A percentile compares a stretch with the other conserved stretches of the same genome.
Conservation (phyloP, 2,888 invertebrate species). For the Hyppa rectilinea region DNA sequence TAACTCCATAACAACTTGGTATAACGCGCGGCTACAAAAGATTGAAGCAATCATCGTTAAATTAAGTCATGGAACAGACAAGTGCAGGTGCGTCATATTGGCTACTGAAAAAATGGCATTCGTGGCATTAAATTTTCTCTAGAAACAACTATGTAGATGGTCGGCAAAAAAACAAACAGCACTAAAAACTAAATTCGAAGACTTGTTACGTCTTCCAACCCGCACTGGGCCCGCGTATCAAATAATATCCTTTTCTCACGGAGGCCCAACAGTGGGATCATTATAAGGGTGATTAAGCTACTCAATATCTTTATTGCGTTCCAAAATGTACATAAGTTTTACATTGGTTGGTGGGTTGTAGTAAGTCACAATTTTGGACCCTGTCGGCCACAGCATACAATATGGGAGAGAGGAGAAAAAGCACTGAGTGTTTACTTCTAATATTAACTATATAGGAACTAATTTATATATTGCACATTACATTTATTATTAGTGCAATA, state of each 20-base stretch:
- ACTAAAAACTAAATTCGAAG: background rate
- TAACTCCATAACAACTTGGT: conserved; percentile 56
- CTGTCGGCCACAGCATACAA: no score
- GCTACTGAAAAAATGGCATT: background rate
- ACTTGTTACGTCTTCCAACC: no score
- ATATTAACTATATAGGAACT: no score
- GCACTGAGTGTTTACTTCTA: no score
- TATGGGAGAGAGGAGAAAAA: no score
- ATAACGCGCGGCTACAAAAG: conserved; percentile 66
- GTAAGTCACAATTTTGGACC: no score
- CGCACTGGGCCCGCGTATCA: background rate
- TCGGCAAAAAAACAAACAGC: background rate
- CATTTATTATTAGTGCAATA: no score
- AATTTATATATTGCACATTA: no score
- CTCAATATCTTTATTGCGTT: no score
- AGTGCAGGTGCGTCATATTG: conserved; percentile 47
- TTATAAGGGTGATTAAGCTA: background rate
- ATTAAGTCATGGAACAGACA: conserved; percentile 63
- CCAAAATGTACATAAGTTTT: no score
- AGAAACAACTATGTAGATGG: background rate
- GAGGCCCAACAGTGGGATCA: background rate
- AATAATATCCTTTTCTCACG: background rate
- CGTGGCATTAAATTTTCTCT: background rate
- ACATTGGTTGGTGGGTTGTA: no score
- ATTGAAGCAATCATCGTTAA: conserved; percentile 75